These are phyloP conservation scores for Halcyon leucocephala DNA, from an alignment of 2,797 vertebrate species.

Conservation along the genomic window DNA sequence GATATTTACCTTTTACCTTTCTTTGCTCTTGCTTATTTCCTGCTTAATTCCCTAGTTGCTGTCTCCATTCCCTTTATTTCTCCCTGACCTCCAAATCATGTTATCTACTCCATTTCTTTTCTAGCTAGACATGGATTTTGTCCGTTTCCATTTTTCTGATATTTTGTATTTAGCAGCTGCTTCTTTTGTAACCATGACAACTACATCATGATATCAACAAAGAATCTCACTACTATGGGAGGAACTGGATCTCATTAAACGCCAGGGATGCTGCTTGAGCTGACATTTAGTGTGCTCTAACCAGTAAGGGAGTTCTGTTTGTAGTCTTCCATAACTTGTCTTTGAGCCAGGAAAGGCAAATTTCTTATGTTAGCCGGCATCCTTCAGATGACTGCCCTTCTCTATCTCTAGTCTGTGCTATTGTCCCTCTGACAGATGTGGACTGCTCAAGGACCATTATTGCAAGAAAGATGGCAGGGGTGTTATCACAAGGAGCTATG, in stretches of 20 bases:
- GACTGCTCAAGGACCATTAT: neutral
- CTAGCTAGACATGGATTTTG: neutral
- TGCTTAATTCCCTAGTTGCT: neutral
- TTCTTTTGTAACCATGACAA: conserved; percentile 65
- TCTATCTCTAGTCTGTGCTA: neutral
- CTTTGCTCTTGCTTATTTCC: neutral
- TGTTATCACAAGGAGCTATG: neutral
- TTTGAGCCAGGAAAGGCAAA: neutral
- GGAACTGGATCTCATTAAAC: conserved; percentile 25
- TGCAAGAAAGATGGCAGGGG: neutral
- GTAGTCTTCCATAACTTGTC: neutral
- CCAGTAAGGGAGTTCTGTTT: neutral
- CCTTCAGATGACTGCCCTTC: neutral
- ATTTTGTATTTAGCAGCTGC: conserved; percentile 27
- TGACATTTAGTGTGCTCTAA: neutral
- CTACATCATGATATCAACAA: conserved; percentile 16
- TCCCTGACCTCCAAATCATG: neutral
- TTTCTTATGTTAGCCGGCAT: neutral
- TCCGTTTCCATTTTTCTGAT: neutral
- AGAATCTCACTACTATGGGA: neutral
- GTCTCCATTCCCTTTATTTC: neutral
- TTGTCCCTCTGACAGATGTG: neutral
- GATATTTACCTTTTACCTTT: neutral
- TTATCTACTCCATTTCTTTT: neutral
- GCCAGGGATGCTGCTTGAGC: neutral